Percentiles rank a stretch among this genome's conserved stretches.
Evolutionary conservation across 1,140 invertebrate genomes (phyloP).

Genomic region (Berghia stephanieae): DNA sequence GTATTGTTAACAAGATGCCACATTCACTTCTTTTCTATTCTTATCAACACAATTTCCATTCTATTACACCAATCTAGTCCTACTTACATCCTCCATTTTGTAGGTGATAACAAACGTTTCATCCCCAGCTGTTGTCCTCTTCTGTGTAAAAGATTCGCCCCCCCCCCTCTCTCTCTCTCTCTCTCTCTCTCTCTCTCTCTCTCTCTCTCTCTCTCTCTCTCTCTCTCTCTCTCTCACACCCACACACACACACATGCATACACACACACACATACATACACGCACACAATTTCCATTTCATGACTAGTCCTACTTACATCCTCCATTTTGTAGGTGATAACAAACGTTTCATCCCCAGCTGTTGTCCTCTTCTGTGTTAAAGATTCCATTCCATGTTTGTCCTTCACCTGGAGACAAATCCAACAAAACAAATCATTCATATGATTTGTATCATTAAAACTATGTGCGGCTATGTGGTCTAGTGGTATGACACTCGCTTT

Average conservation of each 20-base stretch:
- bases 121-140: constrained; percentile 83
- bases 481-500: neutral
- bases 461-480: too few species aligned
- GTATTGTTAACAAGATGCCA: neutral
- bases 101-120: constrained; percentile 94
- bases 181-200: too few species aligned
- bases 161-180: constrained; percentile 84
- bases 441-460: too few species aligned
- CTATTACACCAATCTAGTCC: neutral
- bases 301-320: constrained; percentile 68
- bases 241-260: too few species aligned
- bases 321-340: constrained; percentile 85
- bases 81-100: constrained; percentile 74
- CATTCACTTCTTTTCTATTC: neutral
- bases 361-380: constrained; percentile 85
- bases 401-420: constrained; percentile 72
- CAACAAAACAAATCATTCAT: neutral
- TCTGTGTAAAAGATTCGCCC: constrained; percentile 85
- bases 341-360: constrained; percentile 88
- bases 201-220: too few species aligned
- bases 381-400: constrained; percentile 86
- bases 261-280: too few species aligned
- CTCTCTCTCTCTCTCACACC: too few species aligned
- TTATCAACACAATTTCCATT: neutral
- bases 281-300: neutral